phyloP scores from a whole-genome alignment of 1,140 invertebrate species.

The Panonychus citri region DNA sequence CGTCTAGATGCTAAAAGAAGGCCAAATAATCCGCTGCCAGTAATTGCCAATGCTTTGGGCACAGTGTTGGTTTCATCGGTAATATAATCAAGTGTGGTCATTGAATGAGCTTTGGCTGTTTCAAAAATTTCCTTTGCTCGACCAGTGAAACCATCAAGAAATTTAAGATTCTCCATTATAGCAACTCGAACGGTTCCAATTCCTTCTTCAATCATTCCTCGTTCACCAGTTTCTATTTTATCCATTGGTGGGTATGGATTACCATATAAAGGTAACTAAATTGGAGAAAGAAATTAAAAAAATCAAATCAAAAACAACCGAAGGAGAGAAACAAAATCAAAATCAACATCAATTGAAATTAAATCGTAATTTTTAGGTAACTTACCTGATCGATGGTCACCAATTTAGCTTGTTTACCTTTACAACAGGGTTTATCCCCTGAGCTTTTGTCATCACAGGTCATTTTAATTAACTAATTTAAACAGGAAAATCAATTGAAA shows the following conservation, averaged over 20 bases:
- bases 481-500: too few relatives aligned
- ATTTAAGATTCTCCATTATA: not conserved
- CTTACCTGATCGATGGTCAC: not conserved
- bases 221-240: not conserved
- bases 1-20: not conserved
- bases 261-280: conserved; percentile 5
- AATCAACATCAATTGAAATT: too few relatives aligned
- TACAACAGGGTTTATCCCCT: not conserved
- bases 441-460: too few relatives aligned
- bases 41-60: conserved; percentile 1
- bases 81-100: not conserved
- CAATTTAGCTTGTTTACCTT: not conserved
- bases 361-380: too few relatives aligned
- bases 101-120: not conserved
- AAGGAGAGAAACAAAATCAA: too few relatives aligned
- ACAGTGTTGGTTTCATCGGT: conserved; percentile 2
- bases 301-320: not conserved
- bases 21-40: conserved; percentile 1
- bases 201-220: not conserved
- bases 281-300: not conserved
- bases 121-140: not conserved
- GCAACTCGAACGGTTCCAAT: not conserved
- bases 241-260: conserved; percentile 6
- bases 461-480: too few relatives aligned
- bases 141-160: not conserved